phyloP scores from a whole-genome alignment of 2,113 vertebrate genomes.

The human region DNA sequence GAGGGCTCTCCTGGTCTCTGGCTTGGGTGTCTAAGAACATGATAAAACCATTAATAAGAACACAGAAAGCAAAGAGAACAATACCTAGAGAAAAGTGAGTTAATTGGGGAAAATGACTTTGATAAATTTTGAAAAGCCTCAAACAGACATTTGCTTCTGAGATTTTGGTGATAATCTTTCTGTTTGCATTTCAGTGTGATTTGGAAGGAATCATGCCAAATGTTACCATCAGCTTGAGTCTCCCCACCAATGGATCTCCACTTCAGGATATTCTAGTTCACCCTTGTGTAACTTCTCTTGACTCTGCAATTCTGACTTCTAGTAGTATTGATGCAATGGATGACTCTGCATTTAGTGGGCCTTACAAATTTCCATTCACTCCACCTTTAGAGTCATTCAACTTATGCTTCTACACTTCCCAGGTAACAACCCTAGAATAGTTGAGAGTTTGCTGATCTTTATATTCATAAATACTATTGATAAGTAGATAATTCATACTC shows the following conservation, averaged over 20 bases:
- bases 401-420: conserved; percentile 94
- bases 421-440: conserved; percentile 83
- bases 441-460: not conserved
- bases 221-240: conserved; percentile 90
- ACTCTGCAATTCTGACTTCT: conserved; percentile 91
- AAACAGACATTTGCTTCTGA: not conserved
- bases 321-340: conserved; percentile 89
- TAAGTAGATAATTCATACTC: not conserved
- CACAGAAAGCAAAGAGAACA: not conserved
- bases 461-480: not conserved
- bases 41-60: not conserved
- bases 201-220: conserved; percentile 93
- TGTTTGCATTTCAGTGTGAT: conserved; percentile 88
- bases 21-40: not conserved
- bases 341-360: conserved; percentile 91
- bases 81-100: not conserved
- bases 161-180: not conserved
- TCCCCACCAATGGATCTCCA: conserved; percentile 93
- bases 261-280: conserved; percentile 95
- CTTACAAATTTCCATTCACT: conserved; percentile 95
- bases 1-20: not conserved
- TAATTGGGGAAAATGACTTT: conserved; percentile 12
- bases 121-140: conserved; percentile 30
- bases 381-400: conserved; percentile 93
- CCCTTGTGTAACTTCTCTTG: conserved; percentile 93